phyloP scores from a whole-genome alignment of 2,797 vertebrate genomes.

The Coregonus sp. region DNA sequence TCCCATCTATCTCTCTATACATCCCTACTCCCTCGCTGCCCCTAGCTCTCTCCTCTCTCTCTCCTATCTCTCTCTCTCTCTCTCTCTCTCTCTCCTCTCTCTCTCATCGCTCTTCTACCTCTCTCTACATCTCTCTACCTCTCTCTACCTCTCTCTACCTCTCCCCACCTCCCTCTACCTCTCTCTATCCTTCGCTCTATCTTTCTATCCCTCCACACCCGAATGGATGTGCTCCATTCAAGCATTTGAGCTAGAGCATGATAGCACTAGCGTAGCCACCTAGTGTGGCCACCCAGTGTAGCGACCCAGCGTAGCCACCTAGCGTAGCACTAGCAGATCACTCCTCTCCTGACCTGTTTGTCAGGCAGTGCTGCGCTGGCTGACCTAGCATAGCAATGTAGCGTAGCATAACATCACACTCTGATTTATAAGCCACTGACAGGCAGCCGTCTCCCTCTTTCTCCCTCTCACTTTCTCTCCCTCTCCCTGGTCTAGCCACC shows the following conservation, averaged over 20 bases:
- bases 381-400: background rate
- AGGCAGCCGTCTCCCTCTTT: background rate
- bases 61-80: no score
- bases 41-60: no score
- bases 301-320: background rate
- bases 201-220: background rate
- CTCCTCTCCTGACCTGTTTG: background rate
- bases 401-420: conserved; percentile 16
- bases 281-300: background rate
- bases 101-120: no score
- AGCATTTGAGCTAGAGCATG: background rate
- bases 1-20: no score
- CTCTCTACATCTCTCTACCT: no score
- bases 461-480: background rate
- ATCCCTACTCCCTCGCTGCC: no score
- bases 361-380: background rate
- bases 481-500: background rate
- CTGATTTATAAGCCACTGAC: conserved; percentile 20
- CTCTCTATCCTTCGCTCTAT: background rate
- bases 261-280: background rate
- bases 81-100: no score
- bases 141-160: no score
- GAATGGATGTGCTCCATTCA: no score
- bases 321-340: background rate
- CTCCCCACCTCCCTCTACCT: no score